Percentiles rank a stretch among this genome's conserved stretches.
phyloP scores from a whole-genome alignment of 2,797 vertebrate genomes.

The Tokudaia tokunoshimensis region DNA sequence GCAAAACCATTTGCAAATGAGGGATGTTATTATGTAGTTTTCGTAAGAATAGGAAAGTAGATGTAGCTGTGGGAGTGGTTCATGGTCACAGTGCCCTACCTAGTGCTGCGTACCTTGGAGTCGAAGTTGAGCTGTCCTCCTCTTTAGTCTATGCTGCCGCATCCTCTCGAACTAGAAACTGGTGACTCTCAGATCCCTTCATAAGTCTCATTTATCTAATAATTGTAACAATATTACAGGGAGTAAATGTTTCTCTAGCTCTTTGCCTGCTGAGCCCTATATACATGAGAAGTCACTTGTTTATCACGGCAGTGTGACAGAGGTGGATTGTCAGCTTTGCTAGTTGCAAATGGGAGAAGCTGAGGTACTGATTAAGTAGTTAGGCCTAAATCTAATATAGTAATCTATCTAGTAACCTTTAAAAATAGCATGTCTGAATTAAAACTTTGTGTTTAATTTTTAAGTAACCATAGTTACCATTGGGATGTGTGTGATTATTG shows the following conservation, averaged over 20 bases:
- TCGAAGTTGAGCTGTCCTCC: background rate
- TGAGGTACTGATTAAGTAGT: background rate
- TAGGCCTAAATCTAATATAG: background rate
- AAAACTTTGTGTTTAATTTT: background rate
- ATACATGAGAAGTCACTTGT: background rate
- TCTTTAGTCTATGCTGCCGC: background rate
- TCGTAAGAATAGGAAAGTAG: constrained; percentile 55
- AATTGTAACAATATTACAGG: background rate
- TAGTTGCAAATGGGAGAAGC: constrained; percentile 18
- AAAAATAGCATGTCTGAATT: background rate
- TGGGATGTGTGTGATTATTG: background rate
- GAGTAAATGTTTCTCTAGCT: background rate
- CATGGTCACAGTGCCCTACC: background rate
- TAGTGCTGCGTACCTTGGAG: background rate
- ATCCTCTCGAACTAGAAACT: background rate
- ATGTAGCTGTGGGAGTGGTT: constrained; percentile 14
- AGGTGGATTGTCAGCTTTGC: background rate
- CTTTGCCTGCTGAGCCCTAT: background rate
- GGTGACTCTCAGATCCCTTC: background rate
- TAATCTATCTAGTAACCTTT: constrained; percentile 10
- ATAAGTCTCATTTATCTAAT: constrained; percentile 2
- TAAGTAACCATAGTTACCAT: constrained; percentile 29
- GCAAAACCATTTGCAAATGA: constrained; percentile 57
- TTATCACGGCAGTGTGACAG: background rate
- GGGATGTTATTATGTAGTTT: constrained; percentile 44